Base-by-base conservation (phyloP, 2,797 vertebrate genomes). In the Avahi laniger region DNA sequence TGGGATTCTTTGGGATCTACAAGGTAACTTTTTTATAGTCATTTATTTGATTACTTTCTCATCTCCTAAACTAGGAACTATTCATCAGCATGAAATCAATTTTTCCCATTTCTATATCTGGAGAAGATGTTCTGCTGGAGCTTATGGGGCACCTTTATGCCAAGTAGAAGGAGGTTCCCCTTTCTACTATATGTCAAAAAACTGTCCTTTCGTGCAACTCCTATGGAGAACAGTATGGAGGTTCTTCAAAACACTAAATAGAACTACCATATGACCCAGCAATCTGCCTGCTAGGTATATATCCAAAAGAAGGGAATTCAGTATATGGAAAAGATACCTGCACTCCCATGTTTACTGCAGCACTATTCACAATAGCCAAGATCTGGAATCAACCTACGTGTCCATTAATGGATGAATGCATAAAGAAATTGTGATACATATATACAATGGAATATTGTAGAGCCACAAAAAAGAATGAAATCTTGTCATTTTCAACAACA, bases 1-100 rank as follows among this genome's bases (percentile, higher is more conserved):
- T 99, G 28, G 99, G 99, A 65, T 99, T 99, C 97, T 99, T 99
- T 59, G 99, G 99, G 90, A 99, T 99, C 94, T 99, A 99, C 94
- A 99, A 99, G 99, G 99, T 99, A 98, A 96, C 33, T 35, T 61
- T 80, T 18, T 26, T 87, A 30, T 5, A 9, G 7, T 73, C 22
- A 2, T 30, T 85, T 57, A 22, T 89, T 75, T 91, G 46, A 22
- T 65, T 13, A 2, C 9, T 11, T 81, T 72, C 33, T 82, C 41
- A n/a, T n/a, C 43, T 81, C 10, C 38, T 83, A 78, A 85, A n/a
- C 24, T 17, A 38, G 52, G 1, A 46, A 41, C 57, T 59, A 13
- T 48, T 83, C 22, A 15, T 43, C 3, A 15, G 4, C 28, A 6
- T 89, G 89, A 91, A 59, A 59, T 63, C 3, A 9, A 52, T 59